Evolutionary conservation across 2,797 vertebrate genomes (phyloP), one percentile per base, ranked within the genome.

Genomic region (Myripristis murdjan): DNA sequence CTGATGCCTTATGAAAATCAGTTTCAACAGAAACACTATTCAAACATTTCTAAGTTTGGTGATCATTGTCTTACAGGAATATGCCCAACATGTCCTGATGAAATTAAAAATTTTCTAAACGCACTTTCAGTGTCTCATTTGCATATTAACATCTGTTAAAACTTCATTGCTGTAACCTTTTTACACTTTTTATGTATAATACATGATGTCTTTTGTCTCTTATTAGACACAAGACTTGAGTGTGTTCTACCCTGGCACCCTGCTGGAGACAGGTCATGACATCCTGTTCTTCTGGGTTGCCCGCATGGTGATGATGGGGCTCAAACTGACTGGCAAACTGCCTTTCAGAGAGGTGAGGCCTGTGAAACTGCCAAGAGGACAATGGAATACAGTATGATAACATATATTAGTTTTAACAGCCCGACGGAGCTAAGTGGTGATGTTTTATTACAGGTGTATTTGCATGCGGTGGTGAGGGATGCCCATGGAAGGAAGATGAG

Each of bases 221-320:
- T 31, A 23, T 33, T 65, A 98, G 97, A 93, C 73, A 0, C 92
- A 96, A 85, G 97, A 98, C 73, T 90, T 98, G 73, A 93, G 77
- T 0, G 95, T 97, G 49, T 98, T 98, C 91, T 98, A 98, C 81
- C 97, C 97, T 0, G 97, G 97, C 53, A 96, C 96, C 0, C 86
- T 98, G 75, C 90, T 98, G 78, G 97, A 98, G 89, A 98, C 97
- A 0, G 97, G 97, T 6, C 97, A 98, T 1, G 97, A 98, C 82
- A 98, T 98, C 88, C 91, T 98, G 37, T 98, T 98, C 92, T 98
- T 98, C 91, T 98, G 97, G 97, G 97, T 98, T 37, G 97, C 97
- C 23, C 94, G 97, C 1, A 97, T 98, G 97, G 97, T 97, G 75
- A 98, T 98, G 97, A 94, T 98, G 74, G 97, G 96, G 46, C 92